Evolutionary conservation across 2,797 vertebrate species (phyloP).

Genomic region (Chrysocyon brachyurus): DNA sequence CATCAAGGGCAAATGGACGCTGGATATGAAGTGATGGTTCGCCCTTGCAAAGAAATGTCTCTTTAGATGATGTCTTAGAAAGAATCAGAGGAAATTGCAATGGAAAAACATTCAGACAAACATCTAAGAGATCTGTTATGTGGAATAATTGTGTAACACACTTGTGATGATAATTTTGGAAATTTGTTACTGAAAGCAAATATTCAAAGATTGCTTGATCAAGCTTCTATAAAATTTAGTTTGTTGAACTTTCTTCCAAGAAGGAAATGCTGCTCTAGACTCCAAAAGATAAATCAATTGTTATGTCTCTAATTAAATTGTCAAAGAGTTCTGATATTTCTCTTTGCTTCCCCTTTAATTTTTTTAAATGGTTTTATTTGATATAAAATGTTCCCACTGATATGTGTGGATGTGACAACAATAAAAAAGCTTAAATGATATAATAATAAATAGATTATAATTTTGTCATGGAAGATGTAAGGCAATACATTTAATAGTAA

Average conservation of each 20-base stretch:
- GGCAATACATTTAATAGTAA: not conserved
- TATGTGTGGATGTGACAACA: not conserved
- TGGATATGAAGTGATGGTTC: constrained; percentile 64
- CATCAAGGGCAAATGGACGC: constrained; percentile 62
- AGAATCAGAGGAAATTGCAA: constrained; percentile 46
- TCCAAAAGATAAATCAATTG: not conserved
- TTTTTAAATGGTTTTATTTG: not conserved
- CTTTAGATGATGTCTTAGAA: constrained; percentile 27
- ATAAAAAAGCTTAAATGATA: not conserved
- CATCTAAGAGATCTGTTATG: not conserved
- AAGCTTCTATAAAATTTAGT: constrained; percentile 44
- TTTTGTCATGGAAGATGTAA: not conserved
- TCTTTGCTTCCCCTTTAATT: not conserved
- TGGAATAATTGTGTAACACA: not conserved
- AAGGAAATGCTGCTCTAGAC: not conserved
- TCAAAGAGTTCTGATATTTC: not conserved
- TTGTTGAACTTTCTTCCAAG: constrained; percentile 66
- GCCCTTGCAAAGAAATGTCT: constrained; percentile 19
- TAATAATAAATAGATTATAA: not conserved
- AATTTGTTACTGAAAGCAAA: constrained; percentile 75
- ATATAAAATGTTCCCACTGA: not conserved
- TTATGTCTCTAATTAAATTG: not conserved
- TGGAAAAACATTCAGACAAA: constrained; percentile 4
- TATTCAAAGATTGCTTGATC: constrained; percentile 78
- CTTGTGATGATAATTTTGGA: constrained; percentile 81